Conservation (phyloP, 2,113 vertebrate genomes). For the Gulo gulo region DNA sequence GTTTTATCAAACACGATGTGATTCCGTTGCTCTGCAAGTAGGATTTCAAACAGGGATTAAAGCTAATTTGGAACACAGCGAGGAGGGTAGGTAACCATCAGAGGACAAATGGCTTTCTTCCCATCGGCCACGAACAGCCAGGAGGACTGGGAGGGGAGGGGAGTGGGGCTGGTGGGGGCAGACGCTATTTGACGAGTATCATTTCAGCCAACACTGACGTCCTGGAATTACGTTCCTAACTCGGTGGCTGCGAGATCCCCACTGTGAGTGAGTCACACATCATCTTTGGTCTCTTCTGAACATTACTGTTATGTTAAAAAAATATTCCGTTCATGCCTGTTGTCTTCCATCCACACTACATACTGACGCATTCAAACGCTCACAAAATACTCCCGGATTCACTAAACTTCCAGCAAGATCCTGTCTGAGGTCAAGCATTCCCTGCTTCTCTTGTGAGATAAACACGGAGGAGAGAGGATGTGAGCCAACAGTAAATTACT, state of each 20-base stretch:
- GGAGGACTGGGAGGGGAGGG: neutral
- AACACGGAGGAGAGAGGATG: neutral
- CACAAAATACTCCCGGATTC: neutral
- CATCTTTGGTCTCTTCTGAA: neutral
- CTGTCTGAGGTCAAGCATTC: accelerated
- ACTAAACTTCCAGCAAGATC: neutral
- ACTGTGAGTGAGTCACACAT: neutral
- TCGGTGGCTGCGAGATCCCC: neutral
- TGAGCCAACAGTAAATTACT: neutral
- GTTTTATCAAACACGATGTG: neutral
- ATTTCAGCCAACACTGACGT: neutral
- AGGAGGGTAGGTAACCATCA: neutral
- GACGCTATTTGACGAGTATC: no score
- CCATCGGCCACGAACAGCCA: neutral
- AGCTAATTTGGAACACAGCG: slow-evolving; percentile 1
- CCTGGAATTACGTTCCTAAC: neutral
- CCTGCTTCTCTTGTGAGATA: neutral
- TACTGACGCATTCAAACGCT: neutral
- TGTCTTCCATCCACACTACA: neutral
- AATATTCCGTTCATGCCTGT: neutral
- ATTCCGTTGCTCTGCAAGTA: neutral
- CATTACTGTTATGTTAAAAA: neutral
- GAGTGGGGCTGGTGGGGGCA: neutral
- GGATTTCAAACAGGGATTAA: neutral
- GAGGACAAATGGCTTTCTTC: neutral